Evolutionary conservation across 2,113 vertebrate genomes (phyloP), one percentile per base, ranked within the genome.

Genomic region (Vimba vimba): DNA sequence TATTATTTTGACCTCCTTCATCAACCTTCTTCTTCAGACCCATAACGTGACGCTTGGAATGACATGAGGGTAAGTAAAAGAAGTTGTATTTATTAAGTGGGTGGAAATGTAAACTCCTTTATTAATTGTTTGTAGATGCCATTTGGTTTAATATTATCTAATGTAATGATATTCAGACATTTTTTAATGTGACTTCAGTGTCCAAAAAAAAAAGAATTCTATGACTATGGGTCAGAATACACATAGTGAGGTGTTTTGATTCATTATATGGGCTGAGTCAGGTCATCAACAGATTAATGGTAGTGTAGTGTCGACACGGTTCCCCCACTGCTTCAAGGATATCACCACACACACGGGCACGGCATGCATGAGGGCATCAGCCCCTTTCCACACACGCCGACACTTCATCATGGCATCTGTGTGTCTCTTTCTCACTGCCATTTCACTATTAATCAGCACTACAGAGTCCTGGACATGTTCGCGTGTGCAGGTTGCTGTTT

Each of bases 221-320:
- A 33, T 33, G 33, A 4, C 33, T 33, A 33, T 33, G 33, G 4
- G 39, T 27, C 25, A 8, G 60, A 4, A 60, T 7, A n/a, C 6
- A 47, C 23, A 43, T 23, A 39, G 78, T 64, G 59, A 64, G 21
- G n/a, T 12, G 4, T 45, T 80, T 64, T 80, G n/a, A 64, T 47
- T 80, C 36, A 80, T 64, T 47, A 64, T 27, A 43, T 64, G 57
- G 36, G 12, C 33, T 25, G 33, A 47, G 59, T 80, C n/a, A 47
- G 36, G 39, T 80, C 59, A 64, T 66, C 79, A 66, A 45, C 36
- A 64, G 80, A 82, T 82, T 52, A 68, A 82, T 69, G 45, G 10
- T 43, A 82, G 64, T 68, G 10, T 30, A 43, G 43, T 81, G n/a
- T 68, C 11, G 43, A 81, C 60, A 66, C 39, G 7, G 15, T 82